phyloP scores from a whole-genome alignment of 2,797 vertebrate genomes.

The Mastacembelus armatus region DNA sequence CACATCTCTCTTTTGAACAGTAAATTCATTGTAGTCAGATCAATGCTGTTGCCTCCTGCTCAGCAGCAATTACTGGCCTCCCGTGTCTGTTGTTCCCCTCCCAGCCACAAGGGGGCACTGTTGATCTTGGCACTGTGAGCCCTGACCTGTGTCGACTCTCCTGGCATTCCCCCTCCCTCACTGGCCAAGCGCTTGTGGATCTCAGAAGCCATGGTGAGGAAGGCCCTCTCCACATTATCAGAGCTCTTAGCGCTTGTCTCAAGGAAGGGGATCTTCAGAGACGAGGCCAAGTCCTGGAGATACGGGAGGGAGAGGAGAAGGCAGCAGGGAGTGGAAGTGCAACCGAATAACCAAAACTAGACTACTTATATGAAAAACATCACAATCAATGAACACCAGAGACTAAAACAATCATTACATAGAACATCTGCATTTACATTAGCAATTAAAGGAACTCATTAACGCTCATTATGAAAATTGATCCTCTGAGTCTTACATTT shows the following conservation, averaged over 20 bases:
- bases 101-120: conserved; percentile 84
- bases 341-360: not conserved
- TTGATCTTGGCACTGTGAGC: conserved; percentile 73
- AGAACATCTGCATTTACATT: no score
- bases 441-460: no score
- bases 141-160: conserved; percentile 59
- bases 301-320: not conserved
- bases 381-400: not conserved
- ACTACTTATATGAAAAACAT: not conserved
- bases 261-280: conserved; percentile 81
- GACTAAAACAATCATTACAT: no score
- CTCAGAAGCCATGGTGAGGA: conserved; percentile 82
- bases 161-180: conserved; percentile 71
- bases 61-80: conserved; percentile 80
- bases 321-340: not conserved
- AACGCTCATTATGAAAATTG: not conserved
- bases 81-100: conserved; percentile 70
- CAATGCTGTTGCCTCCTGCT: conserved; percentile 1
- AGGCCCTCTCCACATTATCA: conserved; percentile 80
- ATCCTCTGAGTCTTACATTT: conserved; percentile 26
- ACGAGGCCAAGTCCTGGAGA: conserved; percentile 80
- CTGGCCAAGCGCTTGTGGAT: conserved; percentile 83
- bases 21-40: not conserved
- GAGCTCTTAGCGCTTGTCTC: conserved; percentile 86
- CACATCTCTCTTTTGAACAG: not conserved